Conservation (phyloP, 2,888 invertebrate genomes). For the Agonopterix subpropinquella region DNA sequence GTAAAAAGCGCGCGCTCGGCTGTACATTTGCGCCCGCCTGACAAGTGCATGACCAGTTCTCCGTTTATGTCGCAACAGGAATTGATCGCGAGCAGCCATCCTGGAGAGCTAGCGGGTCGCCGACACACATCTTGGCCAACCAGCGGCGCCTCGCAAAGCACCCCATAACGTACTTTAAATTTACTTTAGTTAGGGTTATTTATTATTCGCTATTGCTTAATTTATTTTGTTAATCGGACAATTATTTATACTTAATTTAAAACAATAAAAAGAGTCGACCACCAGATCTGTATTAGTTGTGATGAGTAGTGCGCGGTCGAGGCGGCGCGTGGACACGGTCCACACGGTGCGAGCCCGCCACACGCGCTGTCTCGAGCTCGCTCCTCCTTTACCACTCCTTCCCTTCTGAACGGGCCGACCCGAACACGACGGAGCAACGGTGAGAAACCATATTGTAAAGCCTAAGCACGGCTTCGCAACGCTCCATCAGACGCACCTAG, state of each 20-base stretch:
- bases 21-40: constrained; percentile 66
- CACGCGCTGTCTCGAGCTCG: constrained; percentile 30
- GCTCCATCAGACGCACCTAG: constrained; percentile 60
- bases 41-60: constrained; percentile 74
- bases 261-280: constrained; percentile 69
- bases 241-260: constrained; percentile 56
- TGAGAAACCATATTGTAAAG: constrained; percentile 70
- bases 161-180: constrained; percentile 69
- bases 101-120: constrained; percentile 65
- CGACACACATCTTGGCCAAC: constrained; percentile 66
- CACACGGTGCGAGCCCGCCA: constrained; percentile 26
- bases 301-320: constrained; percentile 40
- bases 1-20: constrained; percentile 68
- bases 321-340: constrained; percentile 18
- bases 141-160: constrained; percentile 65
- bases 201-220: constrained; percentile 74
- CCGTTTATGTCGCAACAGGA: constrained; percentile 76
- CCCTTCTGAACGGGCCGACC: constrained; percentile 56
- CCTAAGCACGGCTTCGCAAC: constrained; percentile 69
- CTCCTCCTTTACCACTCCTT: constrained; percentile 46
- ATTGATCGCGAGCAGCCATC: constrained; percentile 65
- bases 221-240: constrained; percentile 72
- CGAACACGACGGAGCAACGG: constrained; percentile 66
- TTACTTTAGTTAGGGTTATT: constrained; percentile 71
- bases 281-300: constrained; percentile 58